A percentile compares a stretch with the other conserved stretches of the same genome.
Conservation (phyloP, 2,113 vertebrate genomes). For the Ictalurus punctatus region DNA sequence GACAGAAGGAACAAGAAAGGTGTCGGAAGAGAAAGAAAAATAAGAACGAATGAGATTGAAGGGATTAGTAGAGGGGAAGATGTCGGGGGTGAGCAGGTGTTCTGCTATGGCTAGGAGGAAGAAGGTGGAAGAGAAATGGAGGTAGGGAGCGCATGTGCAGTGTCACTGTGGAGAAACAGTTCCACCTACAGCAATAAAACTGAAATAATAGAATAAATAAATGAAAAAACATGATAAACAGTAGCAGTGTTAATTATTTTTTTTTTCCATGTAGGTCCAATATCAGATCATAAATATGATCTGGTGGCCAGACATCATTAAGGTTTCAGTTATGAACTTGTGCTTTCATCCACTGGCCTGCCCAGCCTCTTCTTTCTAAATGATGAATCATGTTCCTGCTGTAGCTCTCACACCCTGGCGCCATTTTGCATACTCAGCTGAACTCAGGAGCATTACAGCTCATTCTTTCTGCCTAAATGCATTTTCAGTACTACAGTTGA, state of each 20-base stretch:
- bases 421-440: slow-evolving; percentile 12
- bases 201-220: slow-evolving; percentile 2
- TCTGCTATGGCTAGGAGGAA: neutral
- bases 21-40: neutral
- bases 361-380: neutral
- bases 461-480: slow-evolving; percentile 17
- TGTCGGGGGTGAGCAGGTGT: slow-evolving; percentile 9
- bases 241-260: neutral
- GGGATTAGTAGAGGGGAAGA: slow-evolving; percentile 21
- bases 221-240: neutral
- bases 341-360: neutral
- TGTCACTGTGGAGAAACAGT: slow-evolving; percentile 5
- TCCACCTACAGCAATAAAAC: neutral
- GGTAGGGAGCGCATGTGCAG: neutral
- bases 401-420: neutral
- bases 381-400: neutral
- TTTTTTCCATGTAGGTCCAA: neutral
- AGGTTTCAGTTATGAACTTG: neutral
- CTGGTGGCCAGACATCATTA: neutral
- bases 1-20: neutral
- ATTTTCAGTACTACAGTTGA: slow-evolving; percentile 22
- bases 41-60: neutral
- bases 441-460: neutral
- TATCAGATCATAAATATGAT: neutral
- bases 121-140: neutral